Percentiles rank a stretch among this genome's conserved stretches.
Conservation (phyloP, 92 coral and sea anemone species). For the Parazoanthus darwini region DNA sequence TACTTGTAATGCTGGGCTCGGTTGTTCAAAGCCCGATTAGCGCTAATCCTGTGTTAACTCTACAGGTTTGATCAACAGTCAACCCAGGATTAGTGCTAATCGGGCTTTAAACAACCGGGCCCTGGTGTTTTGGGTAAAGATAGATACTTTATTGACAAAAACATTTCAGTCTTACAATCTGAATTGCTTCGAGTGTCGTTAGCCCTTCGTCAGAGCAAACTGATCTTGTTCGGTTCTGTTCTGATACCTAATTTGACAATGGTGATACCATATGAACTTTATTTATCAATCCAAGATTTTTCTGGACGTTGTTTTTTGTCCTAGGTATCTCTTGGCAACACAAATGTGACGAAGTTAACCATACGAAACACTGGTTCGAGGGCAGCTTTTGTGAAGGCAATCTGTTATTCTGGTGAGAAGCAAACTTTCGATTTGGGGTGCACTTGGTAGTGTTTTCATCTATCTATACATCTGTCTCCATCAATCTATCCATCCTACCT, state of each 20-base stretch:
- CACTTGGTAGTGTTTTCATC: neutral
- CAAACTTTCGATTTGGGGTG: neutral
- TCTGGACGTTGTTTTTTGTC: neutral
- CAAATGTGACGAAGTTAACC: slow-evolving; percentile 69
- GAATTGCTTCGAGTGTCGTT: neutral
- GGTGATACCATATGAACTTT: neutral
- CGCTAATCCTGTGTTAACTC: too few relatives aligned
- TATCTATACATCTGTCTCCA: neutral
- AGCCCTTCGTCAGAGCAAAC: neutral
- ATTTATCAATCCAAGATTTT: neutral
- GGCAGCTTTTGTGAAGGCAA: slow-evolving; percentile 94
- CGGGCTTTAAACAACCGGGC: too few relatives aligned
- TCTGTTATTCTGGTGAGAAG: slow-evolving; percentile 87
- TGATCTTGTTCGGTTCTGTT: neutral
- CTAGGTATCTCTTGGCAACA: slow-evolving; percentile 94
- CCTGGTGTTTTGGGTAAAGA: neutral
- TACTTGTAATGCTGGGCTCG: neutral
- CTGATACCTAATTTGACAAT: neutral
- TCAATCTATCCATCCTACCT: too few relatives aligned
- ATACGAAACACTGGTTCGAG: slow-evolving; percentile 89
- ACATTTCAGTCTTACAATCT: too few relatives aligned
- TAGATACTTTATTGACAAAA: too few relatives aligned
- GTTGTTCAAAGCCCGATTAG: too few relatives aligned
- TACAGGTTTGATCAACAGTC: too few relatives aligned
- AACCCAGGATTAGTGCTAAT: too few relatives aligned